phyloP scores from a whole-genome alignment of 2,888 invertebrate genomes.

The Ypsolopha sequella region DNA sequence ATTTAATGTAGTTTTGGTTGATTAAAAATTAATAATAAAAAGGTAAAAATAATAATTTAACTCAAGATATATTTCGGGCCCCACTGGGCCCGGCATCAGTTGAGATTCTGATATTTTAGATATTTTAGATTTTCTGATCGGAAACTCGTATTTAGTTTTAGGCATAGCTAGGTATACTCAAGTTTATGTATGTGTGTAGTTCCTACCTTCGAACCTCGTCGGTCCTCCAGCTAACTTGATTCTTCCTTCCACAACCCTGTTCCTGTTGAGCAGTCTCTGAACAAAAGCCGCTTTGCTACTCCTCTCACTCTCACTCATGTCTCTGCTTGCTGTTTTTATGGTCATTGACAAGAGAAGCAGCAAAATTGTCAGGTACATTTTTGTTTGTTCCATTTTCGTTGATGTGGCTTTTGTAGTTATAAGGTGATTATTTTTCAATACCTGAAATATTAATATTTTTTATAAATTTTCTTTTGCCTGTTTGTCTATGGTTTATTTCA shows the following conservation, averaged over 20 bases:
- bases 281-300: conserved; percentile 68
- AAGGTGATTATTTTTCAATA: background rate
- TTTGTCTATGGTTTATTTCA: too few species aligned
- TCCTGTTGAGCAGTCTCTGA: conserved; percentile 76
- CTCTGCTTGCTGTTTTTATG: conserved; percentile 26
- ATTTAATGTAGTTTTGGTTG: too few species aligned
- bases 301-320: conserved; percentile 45
- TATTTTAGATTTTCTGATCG: too few species aligned
- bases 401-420: background rate
- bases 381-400: background rate
- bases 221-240: conserved; percentile 79
- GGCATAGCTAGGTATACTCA: too few species aligned
- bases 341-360: conserved; percentile 10
- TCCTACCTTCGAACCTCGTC: conserved; percentile 79
- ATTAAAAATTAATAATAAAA: too few species aligned
- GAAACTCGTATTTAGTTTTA: too few species aligned
- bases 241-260: conserved; percentile 80
- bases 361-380: conserved; percentile 14
- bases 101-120: too few species aligned
- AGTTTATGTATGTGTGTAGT: too few species aligned
- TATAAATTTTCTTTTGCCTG: too few species aligned
- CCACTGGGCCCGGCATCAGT: too few species aligned
- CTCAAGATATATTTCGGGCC: too few species aligned
- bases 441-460: background rate
- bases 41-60: too few species aligned